Percentiles rank a stretch among this genome's conserved stretches.
Conservation (phyloP, 2,797 vertebrate species). For the Hydrocynus forskahlii region DNA sequence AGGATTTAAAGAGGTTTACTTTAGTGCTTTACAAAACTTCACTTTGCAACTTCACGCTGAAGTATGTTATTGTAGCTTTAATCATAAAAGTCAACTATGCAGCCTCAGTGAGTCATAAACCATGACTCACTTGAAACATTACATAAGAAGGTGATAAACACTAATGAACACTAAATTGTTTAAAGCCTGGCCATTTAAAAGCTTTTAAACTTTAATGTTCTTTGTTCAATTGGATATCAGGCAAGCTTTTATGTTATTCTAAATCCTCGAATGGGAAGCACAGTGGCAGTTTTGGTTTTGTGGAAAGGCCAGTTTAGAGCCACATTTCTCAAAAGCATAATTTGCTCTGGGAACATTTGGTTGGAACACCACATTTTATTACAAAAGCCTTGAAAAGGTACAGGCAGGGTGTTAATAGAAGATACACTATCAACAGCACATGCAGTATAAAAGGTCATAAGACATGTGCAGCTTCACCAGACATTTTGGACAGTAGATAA, state of each 20-base stretch:
- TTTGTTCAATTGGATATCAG: slow-evolving; percentile 12
- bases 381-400: too few relatives aligned
- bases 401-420: too few relatives aligned
- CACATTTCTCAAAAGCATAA: neutral
- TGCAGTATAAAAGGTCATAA: too few relatives aligned
- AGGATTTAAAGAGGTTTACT: neutral
- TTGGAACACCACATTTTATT: neutral
- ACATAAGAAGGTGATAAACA: slow-evolving; percentile 16
- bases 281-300: neutral
- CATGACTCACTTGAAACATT: slow-evolving; percentile 16
- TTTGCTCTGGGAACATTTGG: neutral
- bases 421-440: too few relatives aligned
- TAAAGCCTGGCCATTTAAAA: slow-evolving; percentile 14
- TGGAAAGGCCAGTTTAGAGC: neutral
- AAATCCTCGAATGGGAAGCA: neutral
- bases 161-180: slow-evolving; percentile 15
- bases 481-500: neutral
- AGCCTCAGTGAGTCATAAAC: slow-evolving; percentile 25
- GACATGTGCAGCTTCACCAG: neutral
- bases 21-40: neutral
- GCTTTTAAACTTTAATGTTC: slow-evolving; percentile 33
- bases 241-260: neutral
- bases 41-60: neutral
- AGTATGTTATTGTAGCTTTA: neutral
- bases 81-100: slow-evolving; percentile 14